A percentile compares a stretch with the other conserved stretches of the same genome.
phyloP scores from a whole-genome alignment of 2,113 vertebrate species.

The Neofelis nebulosa region DNA sequence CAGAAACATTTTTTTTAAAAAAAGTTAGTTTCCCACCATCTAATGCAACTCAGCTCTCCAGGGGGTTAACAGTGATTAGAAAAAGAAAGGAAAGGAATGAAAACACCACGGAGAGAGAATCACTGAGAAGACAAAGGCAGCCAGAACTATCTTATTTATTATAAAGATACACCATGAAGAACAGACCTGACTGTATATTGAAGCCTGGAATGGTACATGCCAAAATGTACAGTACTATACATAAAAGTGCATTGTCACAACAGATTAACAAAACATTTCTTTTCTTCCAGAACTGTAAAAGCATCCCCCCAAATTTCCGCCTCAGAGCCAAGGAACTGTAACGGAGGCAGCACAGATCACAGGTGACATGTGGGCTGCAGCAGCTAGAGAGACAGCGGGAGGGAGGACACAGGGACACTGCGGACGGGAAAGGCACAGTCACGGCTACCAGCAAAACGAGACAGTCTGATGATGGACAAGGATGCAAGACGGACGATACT shows the following conservation, averaged over 20 bases:
- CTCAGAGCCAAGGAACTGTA: constrained; percentile 79
- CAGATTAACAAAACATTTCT: constrained; percentile 90
- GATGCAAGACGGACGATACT: not conserved
- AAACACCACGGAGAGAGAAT: not conserved
- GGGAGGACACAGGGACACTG: not conserved
- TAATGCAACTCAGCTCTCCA: not conserved
- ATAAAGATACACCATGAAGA: constrained; percentile 92
- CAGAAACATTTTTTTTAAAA: not conserved
- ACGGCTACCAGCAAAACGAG: constrained; percentile 32
- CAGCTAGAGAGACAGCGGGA: not conserved
- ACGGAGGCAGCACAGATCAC: constrained; percentile 82
- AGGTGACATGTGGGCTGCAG: constrained; percentile 34
- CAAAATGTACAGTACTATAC: constrained; percentile 97
- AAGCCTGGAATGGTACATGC: constrained; percentile 94
- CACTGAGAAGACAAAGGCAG: constrained; percentile 70
- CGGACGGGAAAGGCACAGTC: constrained; percentile 45
- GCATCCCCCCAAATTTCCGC: constrained; percentile 80
- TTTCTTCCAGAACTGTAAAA: constrained; percentile 85
- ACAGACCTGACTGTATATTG: constrained; percentile 90
- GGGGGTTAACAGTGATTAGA: not conserved
- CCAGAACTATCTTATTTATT: constrained; percentile 97
- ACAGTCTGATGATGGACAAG: not conserved
- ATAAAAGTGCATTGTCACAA: constrained; percentile 98
- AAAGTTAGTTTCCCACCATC: not conserved
- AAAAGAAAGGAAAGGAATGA: not conserved